phyloP scores from a whole-genome alignment of 2,113 vertebrate species.

The Chamaetylas fuelleborni region DNA sequence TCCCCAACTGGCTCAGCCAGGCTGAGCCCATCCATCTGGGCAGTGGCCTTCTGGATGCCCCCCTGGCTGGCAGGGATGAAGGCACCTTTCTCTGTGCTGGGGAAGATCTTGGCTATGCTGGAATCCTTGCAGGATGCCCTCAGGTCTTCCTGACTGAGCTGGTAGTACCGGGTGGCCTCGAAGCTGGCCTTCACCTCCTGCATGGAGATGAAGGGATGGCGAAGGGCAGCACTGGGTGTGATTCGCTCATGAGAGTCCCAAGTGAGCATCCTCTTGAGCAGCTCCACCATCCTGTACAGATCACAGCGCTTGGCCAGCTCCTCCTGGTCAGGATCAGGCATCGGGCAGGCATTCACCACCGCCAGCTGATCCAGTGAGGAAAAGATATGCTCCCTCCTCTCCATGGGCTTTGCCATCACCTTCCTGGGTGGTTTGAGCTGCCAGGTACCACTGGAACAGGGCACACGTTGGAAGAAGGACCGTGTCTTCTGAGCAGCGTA shows the following conservation, averaged over 20 bases:
- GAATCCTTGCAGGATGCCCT: neutral
- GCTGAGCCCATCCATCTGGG: slow-evolving; percentile 61
- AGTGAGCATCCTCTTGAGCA: slow-evolving; percentile 76
- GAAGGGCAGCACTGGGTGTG: slow-evolving; percentile 64
- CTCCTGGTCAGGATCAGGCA: neutral
- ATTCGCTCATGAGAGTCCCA: slow-evolving; percentile 73
- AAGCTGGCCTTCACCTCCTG: slow-evolving; percentile 58
- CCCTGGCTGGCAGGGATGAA: neutral
- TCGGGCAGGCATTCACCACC: neutral
- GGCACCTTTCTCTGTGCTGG: neutral
- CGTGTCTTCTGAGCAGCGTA: slow-evolving; percentile 58
- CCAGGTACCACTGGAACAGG: slow-evolving; percentile 55
- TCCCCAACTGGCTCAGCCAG: neutral
- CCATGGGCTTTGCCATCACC: neutral
- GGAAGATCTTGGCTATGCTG: rapidly evolving
- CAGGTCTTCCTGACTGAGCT: slow-evolving; percentile 40
- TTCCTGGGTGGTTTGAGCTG: slow-evolving; percentile 65
- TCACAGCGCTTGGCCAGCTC: slow-evolving; percentile 50
- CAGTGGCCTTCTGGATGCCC: slow-evolving; percentile 8
- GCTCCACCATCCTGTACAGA: slow-evolving; percentile 74
- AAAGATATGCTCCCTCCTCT: slow-evolving; percentile 70
- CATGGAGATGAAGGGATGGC: slow-evolving; percentile 68
- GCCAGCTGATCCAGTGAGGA: slow-evolving; percentile 75
- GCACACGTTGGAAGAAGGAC: slow-evolving; percentile 68
- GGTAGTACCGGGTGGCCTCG: slow-evolving; percentile 60